Evolutionary conservation across 2,888 invertebrate species (phyloP), one percentile per base, ranked within the genome.

Genomic region (Cryptus viduatorius): DNA sequence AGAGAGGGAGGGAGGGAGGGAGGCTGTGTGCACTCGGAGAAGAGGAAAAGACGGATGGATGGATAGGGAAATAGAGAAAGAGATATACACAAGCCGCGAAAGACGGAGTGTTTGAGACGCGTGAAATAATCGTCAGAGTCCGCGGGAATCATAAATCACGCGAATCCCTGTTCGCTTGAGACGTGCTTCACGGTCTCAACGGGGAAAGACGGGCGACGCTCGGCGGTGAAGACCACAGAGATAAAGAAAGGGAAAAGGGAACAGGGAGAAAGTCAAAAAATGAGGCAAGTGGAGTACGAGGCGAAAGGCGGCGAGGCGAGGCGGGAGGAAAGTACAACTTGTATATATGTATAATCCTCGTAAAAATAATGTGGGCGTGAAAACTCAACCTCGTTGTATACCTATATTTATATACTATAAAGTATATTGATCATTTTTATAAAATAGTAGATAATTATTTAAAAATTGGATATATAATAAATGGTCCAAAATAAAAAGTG

Each of bases 121-220:
- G 82, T 80, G 82, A 84, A 86, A 85, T 80, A 83, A 86, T 86
- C 82, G 86, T 82, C 77, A 73, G 77, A 69, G 29, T 56, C 37
- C 42, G 19, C 44, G 73, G 56, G 73, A 53, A 79, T 81, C 69
- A 86, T 86, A 86, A 86, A 86, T 86, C 86, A 86, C 81, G 65
- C 46, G 67, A 77, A 61, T 79, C 71, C 37, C 53, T 42, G 65
- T 79, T 80, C 64, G 73, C 59, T 59, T 12, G 46, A 65, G 8
- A 59, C 59, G 59, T 59, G 24, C 24, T 12, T 48, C 31, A 24
- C n/a, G 24, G 46, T 59, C n/a, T 37, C 5, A 31, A n/a, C 44
- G 24, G 42, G 69, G 71, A 80, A 65, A 67, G 48, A 68, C 42
- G 19, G 14, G 59, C 48, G 59, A 75, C 46, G 29, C 50, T 71